Conservation (phyloP, 2,113 vertebrate species). For the Tinamus guttatus region DNA sequence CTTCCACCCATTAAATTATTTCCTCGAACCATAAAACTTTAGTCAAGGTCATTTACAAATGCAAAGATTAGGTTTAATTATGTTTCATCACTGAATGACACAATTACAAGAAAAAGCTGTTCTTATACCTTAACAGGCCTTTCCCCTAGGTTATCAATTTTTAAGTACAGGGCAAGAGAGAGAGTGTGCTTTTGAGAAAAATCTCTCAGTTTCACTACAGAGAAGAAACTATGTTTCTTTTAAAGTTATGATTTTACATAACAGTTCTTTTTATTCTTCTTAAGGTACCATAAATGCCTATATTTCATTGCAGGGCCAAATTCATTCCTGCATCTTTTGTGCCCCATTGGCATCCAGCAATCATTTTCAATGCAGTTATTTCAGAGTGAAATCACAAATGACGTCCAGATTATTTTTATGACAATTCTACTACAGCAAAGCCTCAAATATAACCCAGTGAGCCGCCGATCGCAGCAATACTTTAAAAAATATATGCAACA, state of each 20-base stretch:
- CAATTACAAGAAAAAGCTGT: conserved; percentile 46
- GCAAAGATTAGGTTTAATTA: conserved; percentile 52
- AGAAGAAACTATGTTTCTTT: conserved; percentile 57
- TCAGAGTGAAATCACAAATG: conserved; percentile 47
- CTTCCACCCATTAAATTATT: conserved; percentile 52
- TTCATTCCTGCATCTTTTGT: conserved; percentile 47
- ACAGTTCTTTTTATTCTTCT: conserved; percentile 69
- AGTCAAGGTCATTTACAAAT: conserved; percentile 74
- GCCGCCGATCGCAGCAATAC: conserved; percentile 55
- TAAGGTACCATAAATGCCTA: conserved; percentile 63
- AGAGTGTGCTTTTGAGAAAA: conserved; percentile 68
- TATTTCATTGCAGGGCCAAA: conserved; percentile 53
- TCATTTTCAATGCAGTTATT: conserved; percentile 44
- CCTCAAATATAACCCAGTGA: conserved; percentile 71
- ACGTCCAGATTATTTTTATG: conserved; percentile 51
- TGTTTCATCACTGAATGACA: conserved; percentile 66
- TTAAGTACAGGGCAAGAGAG: conserved; percentile 69
- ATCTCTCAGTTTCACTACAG: conserved; percentile 36
- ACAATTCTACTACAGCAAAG: conserved; percentile 72
- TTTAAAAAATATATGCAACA: conserved; percentile 70
- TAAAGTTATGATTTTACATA: conserved; percentile 59
- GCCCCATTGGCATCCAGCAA: conserved; percentile 37
- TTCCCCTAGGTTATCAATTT: conserved; percentile 77
- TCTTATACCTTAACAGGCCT: conserved; percentile 35
- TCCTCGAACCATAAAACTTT: conserved; percentile 65